A percentile compares a stretch with the other conserved stretches of the same genome.
phyloP scores from a whole-genome alignment of 1,140 invertebrate genomes.

The Eriocheir sinensis region DNA sequence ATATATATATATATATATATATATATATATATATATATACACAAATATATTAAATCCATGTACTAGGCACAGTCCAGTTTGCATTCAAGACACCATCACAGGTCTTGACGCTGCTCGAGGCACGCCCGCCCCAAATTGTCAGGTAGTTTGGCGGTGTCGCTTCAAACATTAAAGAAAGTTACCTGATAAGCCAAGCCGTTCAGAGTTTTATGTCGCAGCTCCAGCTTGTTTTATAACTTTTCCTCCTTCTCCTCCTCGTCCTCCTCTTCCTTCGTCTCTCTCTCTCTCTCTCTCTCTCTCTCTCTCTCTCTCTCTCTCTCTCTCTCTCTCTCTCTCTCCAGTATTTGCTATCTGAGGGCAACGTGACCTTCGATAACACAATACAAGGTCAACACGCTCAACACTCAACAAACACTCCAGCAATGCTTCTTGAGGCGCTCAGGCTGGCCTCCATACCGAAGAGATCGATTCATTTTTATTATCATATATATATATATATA shows the following conservation, averaged over 20 bases:
- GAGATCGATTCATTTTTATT: neutral
- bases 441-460: neutral
- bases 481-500: slow-evolving; percentile 11
- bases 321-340: slow-evolving; percentile 27
- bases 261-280: neutral
- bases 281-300: slow-evolving; percentile 7
- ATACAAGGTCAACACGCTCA: slow-evolving; percentile 15
- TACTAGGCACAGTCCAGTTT: too few relatives aligned
- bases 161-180: neutral
- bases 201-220: neutral
- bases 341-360: neutral
- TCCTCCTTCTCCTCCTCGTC: neutral
- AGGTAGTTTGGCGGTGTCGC: too few relatives aligned
- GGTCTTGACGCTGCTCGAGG: neutral
- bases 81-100: too few relatives aligned
- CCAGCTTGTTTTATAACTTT: neutral
- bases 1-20: slow-evolving; percentile 28
- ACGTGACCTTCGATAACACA: neutral
- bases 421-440: neutral
- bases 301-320: neutral
- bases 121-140: neutral
- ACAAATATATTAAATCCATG: neutral
- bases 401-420: slow-evolving; percentile 15
- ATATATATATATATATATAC: slow-evolving; percentile 27
- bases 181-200: neutral